Evolutionary conservation across 2,888 invertebrate genomes (phyloP).

Genomic region (Drosophila recens): DNA sequence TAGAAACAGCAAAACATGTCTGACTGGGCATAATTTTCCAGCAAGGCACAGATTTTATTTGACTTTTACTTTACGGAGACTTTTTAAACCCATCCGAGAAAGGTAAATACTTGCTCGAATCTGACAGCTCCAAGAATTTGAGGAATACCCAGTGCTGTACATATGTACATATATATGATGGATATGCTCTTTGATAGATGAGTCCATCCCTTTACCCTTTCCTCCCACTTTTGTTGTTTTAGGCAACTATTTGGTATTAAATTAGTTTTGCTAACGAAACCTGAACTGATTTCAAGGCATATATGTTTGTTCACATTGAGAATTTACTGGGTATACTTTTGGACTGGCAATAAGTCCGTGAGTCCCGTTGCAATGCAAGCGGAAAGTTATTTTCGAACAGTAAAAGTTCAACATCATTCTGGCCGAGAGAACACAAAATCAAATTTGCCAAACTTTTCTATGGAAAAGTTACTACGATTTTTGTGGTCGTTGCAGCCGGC

Average conservation of each 20-base stretch:
- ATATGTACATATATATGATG: slow-evolving; percentile 32
- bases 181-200: slow-evolving; percentile 38
- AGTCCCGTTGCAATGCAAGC: slow-evolving; percentile 23
- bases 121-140: neutral
- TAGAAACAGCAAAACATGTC: slow-evolving; percentile 60
- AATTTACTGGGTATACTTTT: slow-evolving; percentile 8
- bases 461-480: slow-evolving; percentile 47
- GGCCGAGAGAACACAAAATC: slow-evolving; percentile 20
- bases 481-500: slow-evolving; percentile 71
- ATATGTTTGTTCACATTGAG: neutral
- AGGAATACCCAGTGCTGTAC: slow-evolving; percentile 21
- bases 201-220: neutral
- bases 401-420: slow-evolving; percentile 47
- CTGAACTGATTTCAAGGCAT: neutral
- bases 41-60: slow-evolving; percentile 55
- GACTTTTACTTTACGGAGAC: slow-evolving; percentile 54
- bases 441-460: slow-evolving; percentile 54
- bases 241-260: slow-evolving; percentile 7
- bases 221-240: slow-evolving; percentile 23
- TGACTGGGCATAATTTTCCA: slow-evolving; percentile 48
- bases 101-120: slow-evolving; percentile 24
- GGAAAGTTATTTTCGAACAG: slow-evolving; percentile 36
- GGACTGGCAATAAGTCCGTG: slow-evolving; percentile 9
- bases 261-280: neutral
- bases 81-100: slow-evolving; percentile 35